Percentiles rank a stretch among this genome's conserved stretches.
Conservation (phyloP, 2,113 vertebrate genomes). For the Pao palembangensis region DNA sequence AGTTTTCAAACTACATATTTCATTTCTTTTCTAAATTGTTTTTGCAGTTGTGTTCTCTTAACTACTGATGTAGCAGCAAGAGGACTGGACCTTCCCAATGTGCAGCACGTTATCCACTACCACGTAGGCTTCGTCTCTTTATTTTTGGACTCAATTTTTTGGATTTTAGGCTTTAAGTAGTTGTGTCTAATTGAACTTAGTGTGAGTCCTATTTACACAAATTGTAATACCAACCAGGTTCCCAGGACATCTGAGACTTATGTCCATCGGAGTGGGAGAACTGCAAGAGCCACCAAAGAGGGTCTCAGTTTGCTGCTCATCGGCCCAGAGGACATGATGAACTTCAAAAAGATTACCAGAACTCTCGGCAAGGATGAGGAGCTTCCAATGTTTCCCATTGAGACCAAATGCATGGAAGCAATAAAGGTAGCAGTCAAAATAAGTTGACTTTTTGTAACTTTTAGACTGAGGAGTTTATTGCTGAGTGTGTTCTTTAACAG, state of each 20-base stretch:
- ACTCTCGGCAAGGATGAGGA: conserved; percentile 87
- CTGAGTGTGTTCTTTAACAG: conserved; percentile 62
- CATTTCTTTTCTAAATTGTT: background rate
- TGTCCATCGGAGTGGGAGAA: conserved; percentile 91
- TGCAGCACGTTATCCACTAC: conserved; percentile 96
- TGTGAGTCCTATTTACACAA: background rate
- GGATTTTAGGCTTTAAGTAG: background rate
- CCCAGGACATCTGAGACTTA: conserved; percentile 93
- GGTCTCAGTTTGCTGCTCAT: conserved; percentile 90
- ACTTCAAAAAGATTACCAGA: conserved; percentile 91
- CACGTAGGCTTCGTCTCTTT: conserved; percentile 74
- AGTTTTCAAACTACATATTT: background rate
- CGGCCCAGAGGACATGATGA: conserved; percentile 87
- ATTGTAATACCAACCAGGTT: conserved; percentile 73
- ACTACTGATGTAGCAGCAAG: conserved; percentile 96
- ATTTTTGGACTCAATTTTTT: background rate
- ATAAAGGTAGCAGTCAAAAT: conserved; percentile 77
- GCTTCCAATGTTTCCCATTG: conserved; percentile 85
- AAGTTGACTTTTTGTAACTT: background rate
- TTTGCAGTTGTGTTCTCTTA: conserved; percentile 85
- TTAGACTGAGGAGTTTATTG: background rate
- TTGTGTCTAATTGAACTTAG: background rate
- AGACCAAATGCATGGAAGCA: conserved; percentile 83
- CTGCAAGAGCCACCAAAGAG: conserved; percentile 86
- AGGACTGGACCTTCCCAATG: conserved; percentile 92